Base-by-base conservation (phyloP, 2,113 vertebrate genomes). In the Argyrosomus japonicus region DNA sequence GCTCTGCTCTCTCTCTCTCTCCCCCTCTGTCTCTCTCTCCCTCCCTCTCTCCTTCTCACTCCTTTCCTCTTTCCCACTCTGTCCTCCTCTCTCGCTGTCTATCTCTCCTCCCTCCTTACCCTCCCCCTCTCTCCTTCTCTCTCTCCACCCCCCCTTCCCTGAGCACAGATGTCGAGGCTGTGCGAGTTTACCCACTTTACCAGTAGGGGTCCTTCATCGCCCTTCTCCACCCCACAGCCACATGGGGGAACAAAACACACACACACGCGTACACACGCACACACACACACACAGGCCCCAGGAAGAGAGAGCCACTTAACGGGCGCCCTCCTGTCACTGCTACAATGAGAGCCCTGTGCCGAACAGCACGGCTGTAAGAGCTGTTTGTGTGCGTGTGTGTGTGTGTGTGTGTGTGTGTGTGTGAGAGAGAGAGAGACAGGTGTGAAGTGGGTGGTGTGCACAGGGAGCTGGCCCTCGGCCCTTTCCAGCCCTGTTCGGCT, bases 121-220 rank as follows among this genome's bases (percentile, higher is more conserved):
- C 91, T 80, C 87, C 83, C 79, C 88, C 86, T 84, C 83, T 82
- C 83, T 86, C 85, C 73, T 75, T 80, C 82, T 79, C 77, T 40
- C 68, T 81, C 68, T 56, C 67, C 53, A 19, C 62, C 64, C 60
- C 70, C 77, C 86, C 29, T 75, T 62, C 83, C 72, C 75, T 89
- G 94, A 89, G 91, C 93, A 93, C 95, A 95, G 95, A 96, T 95
- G 95, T 95, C 91, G 89, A 85, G 91, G 92, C 92, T 93, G 93
- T 69, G 91, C 87, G 79, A 94, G 93, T 94, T 95, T 95, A 94
- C 94, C 95, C 93, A 95, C 93, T 94, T 95, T 94, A 94, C 95
- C 95, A 95, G 95, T 95, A 95, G 95, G 95, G 95, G 95, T 96
- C 95, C 95, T 95, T 95, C 95, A 94, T 91, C 92, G 92, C 92